phyloP scores from a whole-genome alignment of 2,888 invertebrate species.

The Imbricaverruca yamaguchii region DNA sequence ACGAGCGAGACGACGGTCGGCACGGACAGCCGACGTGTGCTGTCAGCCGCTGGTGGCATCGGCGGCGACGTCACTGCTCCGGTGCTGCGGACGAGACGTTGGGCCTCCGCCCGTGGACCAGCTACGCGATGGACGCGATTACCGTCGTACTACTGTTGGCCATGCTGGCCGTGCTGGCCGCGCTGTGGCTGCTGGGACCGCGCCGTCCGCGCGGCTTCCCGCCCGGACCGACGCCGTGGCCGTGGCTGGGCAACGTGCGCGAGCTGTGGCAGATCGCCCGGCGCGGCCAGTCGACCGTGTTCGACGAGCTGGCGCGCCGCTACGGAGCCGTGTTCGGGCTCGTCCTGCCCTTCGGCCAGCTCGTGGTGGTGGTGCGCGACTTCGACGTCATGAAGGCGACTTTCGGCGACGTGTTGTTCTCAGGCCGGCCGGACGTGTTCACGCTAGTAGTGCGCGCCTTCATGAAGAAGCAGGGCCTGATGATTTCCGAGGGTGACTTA shows the following conservation, averaged over 20 bases:
- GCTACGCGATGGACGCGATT: no score
- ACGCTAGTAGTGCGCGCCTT: not conserved
- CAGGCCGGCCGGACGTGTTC: not conserved
- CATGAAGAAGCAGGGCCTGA: not conserved
- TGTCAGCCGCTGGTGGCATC: no score
- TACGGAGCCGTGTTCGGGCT: not conserved
- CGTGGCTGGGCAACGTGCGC: not conserved
- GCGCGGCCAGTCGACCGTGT: not conserved
- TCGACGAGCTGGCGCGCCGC: not conserved
- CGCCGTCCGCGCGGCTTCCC: not conserved
- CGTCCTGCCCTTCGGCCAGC: not conserved
- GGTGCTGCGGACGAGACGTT: no score
- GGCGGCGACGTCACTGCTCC: no score
- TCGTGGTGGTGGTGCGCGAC: not conserved
- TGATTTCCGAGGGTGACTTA: not conserved
- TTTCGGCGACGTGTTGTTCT: not conserved
- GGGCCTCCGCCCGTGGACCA: no score
- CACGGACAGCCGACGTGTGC: no score
- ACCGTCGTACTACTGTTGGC: no score
- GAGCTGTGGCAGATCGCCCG: not conserved
- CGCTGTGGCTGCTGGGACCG: not conserved
- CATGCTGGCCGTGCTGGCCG: no score
- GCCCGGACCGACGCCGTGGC: not conserved
- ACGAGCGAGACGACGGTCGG: no score
- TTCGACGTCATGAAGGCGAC: not conserved